These are phyloP conservation scores for Saccostrea echinata DNA, from an alignment of 1,140 invertebrate species.

Conservation along the genomic window DNA sequence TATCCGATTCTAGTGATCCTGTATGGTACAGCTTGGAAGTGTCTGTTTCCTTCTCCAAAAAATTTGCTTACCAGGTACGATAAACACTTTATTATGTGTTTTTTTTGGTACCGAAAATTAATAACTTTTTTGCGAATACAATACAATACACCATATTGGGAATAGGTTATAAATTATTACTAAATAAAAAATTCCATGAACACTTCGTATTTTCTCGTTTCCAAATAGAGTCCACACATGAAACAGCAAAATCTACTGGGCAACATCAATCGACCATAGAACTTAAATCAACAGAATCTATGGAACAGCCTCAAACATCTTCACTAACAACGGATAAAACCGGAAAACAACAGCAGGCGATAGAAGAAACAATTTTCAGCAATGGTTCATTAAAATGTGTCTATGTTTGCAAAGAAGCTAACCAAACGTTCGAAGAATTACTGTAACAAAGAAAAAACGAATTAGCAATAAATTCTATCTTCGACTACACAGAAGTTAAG, in stretches of 20 bases:
- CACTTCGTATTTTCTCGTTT: background rate
- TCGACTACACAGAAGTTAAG: background rate
- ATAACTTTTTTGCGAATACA: background rate
- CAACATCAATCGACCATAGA: background rate
- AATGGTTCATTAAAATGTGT: background rate
- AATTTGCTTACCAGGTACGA: background rate
- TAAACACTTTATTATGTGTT: background rate
- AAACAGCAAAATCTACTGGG: background rate
- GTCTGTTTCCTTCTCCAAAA: background rate
- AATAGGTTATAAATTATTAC: background rate
- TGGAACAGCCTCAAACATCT: background rate
- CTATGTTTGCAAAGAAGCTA: background rate
- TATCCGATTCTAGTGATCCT: background rate
- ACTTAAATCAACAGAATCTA: background rate
- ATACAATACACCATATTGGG: background rate
- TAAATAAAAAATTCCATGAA: background rate
- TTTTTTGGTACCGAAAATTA: background rate
- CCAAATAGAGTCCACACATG: background rate
- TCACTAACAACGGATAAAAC: background rate
- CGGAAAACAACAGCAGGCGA: background rate
- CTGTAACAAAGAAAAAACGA: background rate
- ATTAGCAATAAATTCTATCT: background rate
- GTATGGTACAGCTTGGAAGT: background rate
- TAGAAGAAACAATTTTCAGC: background rate
- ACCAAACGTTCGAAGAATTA: background rate